Evolutionary conservation across 2,113 vertebrate genomes (phyloP).

Genomic region (Ciconia boyciana): DNA sequence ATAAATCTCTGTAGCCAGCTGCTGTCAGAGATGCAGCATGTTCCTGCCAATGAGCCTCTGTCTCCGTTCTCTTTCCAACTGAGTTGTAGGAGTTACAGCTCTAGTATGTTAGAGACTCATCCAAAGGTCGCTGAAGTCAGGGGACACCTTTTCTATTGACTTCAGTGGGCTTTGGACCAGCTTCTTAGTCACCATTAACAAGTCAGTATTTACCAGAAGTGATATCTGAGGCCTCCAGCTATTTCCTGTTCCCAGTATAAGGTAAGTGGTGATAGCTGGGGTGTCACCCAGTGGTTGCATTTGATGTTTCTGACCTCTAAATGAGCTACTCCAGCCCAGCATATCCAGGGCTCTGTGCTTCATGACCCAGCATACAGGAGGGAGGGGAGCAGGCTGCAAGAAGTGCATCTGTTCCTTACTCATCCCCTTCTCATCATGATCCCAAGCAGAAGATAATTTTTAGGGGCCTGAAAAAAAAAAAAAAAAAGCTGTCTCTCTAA

Average conservation of each 20-base stretch:
- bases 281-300: slow-evolving; percentile 27
- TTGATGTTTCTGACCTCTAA: not conserved
- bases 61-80: not conserved
- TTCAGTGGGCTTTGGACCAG: not conserved
- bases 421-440: not conserved
- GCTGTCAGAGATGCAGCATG: not conserved
- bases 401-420: not conserved
- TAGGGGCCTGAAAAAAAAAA: not conserved
- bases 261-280: not conserved
- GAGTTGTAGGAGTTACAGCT: not conserved
- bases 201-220: slow-evolving; percentile 53
- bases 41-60: not conserved
- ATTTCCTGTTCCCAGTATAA: slow-evolving; percentile 37
- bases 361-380: not conserved
- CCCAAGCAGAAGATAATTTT: not conserved
- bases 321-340: not conserved
- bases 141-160: slow-evolving; percentile 42
- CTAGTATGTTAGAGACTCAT: not conserved
- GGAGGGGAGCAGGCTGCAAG: not conserved
- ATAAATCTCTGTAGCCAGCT: not conserved
- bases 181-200: slow-evolving; percentile 5
- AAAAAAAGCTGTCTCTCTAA: not conserved
- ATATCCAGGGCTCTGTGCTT: not conserved
- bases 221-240: slow-evolving; percentile 19
- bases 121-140: slow-evolving; percentile 42